Evolutionary conservation across 92 coral and sea anemone genomes (phyloP), one percentile per base, ranked within the genome.

Genomic region (Zoanthus gigantus): DNA sequence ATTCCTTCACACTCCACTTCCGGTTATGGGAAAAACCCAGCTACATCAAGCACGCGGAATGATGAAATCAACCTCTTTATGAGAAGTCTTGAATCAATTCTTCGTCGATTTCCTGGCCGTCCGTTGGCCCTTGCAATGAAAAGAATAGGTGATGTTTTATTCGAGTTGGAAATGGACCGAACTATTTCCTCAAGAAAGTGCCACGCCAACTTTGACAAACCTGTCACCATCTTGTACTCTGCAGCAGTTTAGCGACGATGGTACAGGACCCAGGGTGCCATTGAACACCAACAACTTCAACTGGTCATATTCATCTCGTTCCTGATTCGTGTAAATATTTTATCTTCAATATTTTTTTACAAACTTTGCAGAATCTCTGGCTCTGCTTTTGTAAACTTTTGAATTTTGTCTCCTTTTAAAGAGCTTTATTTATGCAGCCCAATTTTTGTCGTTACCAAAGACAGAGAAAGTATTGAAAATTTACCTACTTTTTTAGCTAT

Each of bases 91-190:
- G 90, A 90, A 71, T 87, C 84, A 16, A 86, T 83, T n/a, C 83
- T 90, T n/a, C 18, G 90, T n/a, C 61, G 71, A 73, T 79, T 90
- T 82, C 74, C 90, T 31, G 84, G 77, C 0, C 75, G 90, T 9
- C 90, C 86, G 50, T 23, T 90, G 7, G 86, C 82, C 9, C 30
- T 86, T 34, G 93, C 90, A 9, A 90, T 42, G 72, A 90, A 90
- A 68, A 53, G 87, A 81, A 86, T 90, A 16, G 87, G 66, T 50
- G 90, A 90, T 87, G 83, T 78, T 31, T 18, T 90, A 63, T 90
- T 90, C 69, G 87, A 79, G 7, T 48, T 90, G 58, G 92, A 83
- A 82, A 85, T 90, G 83, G 93, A 23, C 23, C 23, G 23, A 89
- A 45, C 57, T 67, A 30, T 85, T 34, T 76, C 79, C 76, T 23